phyloP scores from a whole-genome alignment of 2,113 vertebrate species.

The Agapornis roseicollis region DNA sequence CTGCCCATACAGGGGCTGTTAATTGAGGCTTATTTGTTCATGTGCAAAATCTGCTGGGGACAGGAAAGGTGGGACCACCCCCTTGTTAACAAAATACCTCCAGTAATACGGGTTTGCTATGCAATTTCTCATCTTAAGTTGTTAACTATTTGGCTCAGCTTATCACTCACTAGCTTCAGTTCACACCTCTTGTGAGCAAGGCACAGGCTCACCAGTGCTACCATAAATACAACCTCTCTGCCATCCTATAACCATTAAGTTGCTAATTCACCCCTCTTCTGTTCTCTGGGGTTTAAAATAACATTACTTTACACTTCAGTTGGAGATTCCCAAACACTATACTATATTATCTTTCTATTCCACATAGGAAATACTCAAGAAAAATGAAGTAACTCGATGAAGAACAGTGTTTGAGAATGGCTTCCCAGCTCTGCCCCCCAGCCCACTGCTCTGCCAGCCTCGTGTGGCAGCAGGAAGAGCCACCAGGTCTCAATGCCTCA shows the following conservation, averaged over 20 bases:
- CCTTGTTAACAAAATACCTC: not conserved
- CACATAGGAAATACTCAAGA: not conserved
- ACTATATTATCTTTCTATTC: not conserved
- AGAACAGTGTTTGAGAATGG: accelerated
- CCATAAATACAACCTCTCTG: not conserved
- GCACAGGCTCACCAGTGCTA: not conserved
- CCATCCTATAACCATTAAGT: not conserved
- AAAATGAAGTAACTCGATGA: not conserved
- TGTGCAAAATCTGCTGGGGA: not conserved
- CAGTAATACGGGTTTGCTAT: not conserved
- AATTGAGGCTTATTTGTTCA: not conserved
- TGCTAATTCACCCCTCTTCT: not conserved
- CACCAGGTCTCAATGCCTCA: not conserved
- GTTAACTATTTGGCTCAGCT: not conserved
- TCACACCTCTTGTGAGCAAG: not conserved
- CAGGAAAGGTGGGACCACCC: not conserved
- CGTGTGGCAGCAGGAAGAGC: not conserved
- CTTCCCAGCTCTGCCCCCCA: not conserved
- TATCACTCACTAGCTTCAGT: not conserved
- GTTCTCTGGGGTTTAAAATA: not conserved
- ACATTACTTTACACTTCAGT: not conserved
- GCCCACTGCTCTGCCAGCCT: not conserved
- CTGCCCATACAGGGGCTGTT: not conserved
- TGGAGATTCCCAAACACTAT: not conserved
- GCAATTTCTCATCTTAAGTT: not conserved